Evolutionary conservation across 2,888 invertebrate species (phyloP).

Genomic region (Stenolophus ochropezus): DNA sequence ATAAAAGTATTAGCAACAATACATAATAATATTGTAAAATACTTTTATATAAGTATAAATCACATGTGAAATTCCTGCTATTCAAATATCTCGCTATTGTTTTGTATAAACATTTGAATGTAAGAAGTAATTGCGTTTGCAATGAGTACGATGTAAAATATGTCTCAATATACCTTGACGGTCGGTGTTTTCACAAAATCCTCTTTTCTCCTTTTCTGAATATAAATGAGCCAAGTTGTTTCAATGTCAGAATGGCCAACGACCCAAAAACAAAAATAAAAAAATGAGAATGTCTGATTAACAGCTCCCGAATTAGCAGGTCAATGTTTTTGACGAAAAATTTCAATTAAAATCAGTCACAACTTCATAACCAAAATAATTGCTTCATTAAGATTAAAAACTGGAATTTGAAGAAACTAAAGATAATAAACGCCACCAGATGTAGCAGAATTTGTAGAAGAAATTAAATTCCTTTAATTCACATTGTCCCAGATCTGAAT

Average conservation of each 20-base stretch:
- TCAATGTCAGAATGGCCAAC: constrained; percentile 44
- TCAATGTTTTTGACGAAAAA: too few relatives aligned
- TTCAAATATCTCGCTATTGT: neutral
- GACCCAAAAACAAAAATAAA: constrained; percentile 24
- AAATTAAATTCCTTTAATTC: too few relatives aligned
- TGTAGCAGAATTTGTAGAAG: too few relatives aligned
- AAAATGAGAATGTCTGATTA: neutral
- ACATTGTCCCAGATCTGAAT: too few relatives aligned
- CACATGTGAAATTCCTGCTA: neutral
- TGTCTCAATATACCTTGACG: constrained; percentile 34
- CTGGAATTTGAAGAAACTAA: too few relatives aligned
- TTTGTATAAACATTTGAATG: constrained; percentile 15
- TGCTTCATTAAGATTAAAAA: too few relatives aligned
- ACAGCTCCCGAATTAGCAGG: neutral
- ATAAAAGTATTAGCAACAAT: neutral
- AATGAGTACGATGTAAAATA: constrained; percentile 5
- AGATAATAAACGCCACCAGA: too few relatives aligned
- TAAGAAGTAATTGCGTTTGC: neutral
- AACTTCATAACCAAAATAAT: too few relatives aligned
- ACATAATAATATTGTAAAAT: constrained; percentile 9
- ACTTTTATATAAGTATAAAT: constrained; percentile 4
- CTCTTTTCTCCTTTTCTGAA: constrained; percentile 12
- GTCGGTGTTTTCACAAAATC: constrained; percentile 11
- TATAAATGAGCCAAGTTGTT: constrained; percentile 36
- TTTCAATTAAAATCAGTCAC: too few relatives aligned